Conservation (phyloP, 2,888 invertebrate species). For the Trisateles emortualis region DNA sequence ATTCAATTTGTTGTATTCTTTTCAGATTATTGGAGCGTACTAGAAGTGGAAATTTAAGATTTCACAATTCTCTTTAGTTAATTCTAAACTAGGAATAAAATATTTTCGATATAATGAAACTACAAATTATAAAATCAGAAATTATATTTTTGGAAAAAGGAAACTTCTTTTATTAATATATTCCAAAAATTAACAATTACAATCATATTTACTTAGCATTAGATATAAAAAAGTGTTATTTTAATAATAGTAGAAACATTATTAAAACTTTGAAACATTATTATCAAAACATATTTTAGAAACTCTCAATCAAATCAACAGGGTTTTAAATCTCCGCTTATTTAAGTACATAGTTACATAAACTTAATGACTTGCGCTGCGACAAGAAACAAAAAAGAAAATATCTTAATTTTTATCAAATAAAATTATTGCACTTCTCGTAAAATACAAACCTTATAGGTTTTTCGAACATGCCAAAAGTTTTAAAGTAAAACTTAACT, state of each 20-base stretch:
- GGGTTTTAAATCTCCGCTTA: neutral
- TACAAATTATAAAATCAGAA: conserved; percentile 16
- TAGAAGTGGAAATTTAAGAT: conserved; percentile 29
- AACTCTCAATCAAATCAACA: conserved; percentile 14
- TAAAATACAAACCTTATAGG: no score
- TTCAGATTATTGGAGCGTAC: conserved; percentile 40
- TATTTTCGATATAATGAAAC: conserved; percentile 5
- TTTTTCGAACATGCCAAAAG: no score
- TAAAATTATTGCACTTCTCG: no score
- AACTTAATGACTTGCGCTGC: no score
- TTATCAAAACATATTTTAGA: conserved; percentile 16
- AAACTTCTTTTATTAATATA: conserved; percentile 9
- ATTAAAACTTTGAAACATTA: conserved; percentile 17
- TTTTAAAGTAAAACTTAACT: no score
- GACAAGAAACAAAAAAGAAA: no score
- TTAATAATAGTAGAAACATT: conserved; percentile 13
- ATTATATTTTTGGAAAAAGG: conserved; percentile 22
- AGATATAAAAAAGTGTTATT: conserved; percentile 8
- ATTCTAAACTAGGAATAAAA: neutral
- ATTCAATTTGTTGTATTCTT: no score
- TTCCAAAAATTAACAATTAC: conserved; percentile 28
- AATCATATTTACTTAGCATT: conserved; percentile 20
- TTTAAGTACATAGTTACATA: no score
- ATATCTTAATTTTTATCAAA: no score
- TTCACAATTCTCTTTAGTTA: conserved; percentile 29